Evolutionary conservation across 2,888 invertebrate species (phyloP), one percentile per base, ranked within the genome.

Genomic region (Drosophila paucipuncta): DNA sequence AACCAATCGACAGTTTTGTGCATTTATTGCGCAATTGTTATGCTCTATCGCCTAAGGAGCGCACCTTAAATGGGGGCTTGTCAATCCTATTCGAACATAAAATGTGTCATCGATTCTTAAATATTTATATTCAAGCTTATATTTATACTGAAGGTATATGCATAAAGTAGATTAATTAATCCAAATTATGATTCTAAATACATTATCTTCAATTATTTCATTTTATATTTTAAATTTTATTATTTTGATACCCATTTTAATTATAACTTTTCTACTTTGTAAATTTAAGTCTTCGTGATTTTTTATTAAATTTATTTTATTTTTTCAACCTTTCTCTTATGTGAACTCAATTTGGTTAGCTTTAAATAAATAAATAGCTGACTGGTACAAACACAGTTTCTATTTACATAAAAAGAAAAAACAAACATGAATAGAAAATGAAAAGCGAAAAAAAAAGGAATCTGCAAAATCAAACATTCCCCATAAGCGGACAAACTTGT

Each of bases 1-100:
- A 76, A 69, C 78, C 80, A 78, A 89, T 85, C 75, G 83, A 78
- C 73, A 72, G 59, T 70, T 78, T 78, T 64, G 57, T 70, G 62
- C 70, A 82, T 71, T 84, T 81, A 80, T 65, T 58, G 37, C 47
- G 53, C 50, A 33, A 76, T 70, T 47, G 30, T 69, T 69, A 30
- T 16, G 25, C 33, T 50, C 25, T 31, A 49, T 47, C 28, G 35
- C 16, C 30, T 22, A 43, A 28, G 39, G 2, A 30, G n/a, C 11
- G 10, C 16, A 16, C 3, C 30, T 5, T 22, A 30, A 41, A 39
- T 13, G 22, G 16, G 3, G 1, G 3, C 18, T 11, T 55, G 37
- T 37, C 33, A 50, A 28, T 30, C n/a, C 28, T 30, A 52, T 30
- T 28, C 52, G 3, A 28, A 10, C 10, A 25, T 13, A 4, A 28